phyloP scores from a whole-genome alignment of 2,888 invertebrate species.

The Mechanitis messenoides region DNA sequence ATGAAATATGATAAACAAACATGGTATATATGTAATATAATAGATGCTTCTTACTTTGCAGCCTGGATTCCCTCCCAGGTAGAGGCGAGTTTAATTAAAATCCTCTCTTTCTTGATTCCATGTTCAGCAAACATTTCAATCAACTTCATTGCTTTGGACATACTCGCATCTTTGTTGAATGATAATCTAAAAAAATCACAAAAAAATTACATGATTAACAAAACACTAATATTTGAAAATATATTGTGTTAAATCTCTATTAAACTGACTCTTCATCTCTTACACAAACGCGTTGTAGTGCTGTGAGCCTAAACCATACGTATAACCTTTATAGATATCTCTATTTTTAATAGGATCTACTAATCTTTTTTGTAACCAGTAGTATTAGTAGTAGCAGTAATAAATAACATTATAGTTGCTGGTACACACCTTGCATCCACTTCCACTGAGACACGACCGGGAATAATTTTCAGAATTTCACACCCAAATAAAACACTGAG shows the following conservation, averaged over 20 bases:
- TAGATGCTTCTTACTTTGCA: slow-evolving; percentile 81
- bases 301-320: no score
- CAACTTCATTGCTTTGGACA: slow-evolving; percentile 91
- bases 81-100: slow-evolving; percentile 97
- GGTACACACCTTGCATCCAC: slow-evolving; percentile 90
- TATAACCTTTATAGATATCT: no score
- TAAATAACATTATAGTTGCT: no score
- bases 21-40: background rate
- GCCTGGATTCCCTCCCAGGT: slow-evolving; percentile 99
- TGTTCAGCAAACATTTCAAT: slow-evolving; percentile 93
- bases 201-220: no score
- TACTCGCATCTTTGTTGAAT: slow-evolving; percentile 88
- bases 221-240: no score
- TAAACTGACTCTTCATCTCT: no score
- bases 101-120: slow-evolving; percentile 93
- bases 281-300: no score
- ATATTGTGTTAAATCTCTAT: no score
- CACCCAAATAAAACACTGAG: slow-evolving; percentile 96
- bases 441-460: slow-evolving; percentile 97
- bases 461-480: slow-evolving; percentile 98
- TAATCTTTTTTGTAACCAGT: no score
- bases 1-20: slow-evolving; percentile 3
- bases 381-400: no score
- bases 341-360: no score
- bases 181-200: slow-evolving; percentile 30